Evolutionary conservation across 2,888 invertebrate genomes (phyloP).

Genomic region (Troilus luridus): DNA sequence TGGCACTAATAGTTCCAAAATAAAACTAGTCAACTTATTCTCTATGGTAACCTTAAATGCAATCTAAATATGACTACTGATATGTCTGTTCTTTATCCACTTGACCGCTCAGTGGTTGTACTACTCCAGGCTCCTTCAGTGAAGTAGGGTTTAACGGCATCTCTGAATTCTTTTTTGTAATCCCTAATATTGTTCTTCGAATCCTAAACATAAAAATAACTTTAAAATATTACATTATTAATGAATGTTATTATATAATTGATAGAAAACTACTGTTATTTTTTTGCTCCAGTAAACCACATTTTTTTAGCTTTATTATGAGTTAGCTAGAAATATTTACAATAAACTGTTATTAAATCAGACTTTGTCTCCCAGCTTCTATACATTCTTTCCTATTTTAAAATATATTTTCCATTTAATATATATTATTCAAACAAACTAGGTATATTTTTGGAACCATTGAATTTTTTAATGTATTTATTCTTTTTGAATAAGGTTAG

Average conservation of each 20-base stretch:
- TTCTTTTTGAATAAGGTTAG: no score
- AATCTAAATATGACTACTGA: conserved; percentile 13
- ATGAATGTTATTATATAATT: no score
- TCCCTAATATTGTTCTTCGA: conserved; percentile 64
- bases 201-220: conserved; percentile 61
- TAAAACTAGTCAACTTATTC: not conserved
- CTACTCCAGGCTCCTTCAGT: conserved; percentile 61
- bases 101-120: conserved; percentile 59
- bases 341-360: not conserved
- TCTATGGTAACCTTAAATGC: conserved; percentile 34
- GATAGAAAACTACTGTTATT: not conserved
- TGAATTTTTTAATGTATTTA: no score
- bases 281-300: not conserved
- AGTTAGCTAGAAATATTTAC: not conserved
- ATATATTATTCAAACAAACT: no score
- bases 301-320: not conserved
- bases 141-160: conserved; percentile 64
- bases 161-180: conserved; percentile 64
- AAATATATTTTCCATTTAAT: no score
- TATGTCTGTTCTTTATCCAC: not conserved
- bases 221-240: conserved; percentile 53
- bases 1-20: conserved; percentile 11
- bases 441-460: no score
- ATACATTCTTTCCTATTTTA: no score
- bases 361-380: no score